These are phyloP conservation scores for Epinephelus malabaricus DNA, from an alignment of 2,797 vertebrate species.

Conservation along the genomic window DNA sequence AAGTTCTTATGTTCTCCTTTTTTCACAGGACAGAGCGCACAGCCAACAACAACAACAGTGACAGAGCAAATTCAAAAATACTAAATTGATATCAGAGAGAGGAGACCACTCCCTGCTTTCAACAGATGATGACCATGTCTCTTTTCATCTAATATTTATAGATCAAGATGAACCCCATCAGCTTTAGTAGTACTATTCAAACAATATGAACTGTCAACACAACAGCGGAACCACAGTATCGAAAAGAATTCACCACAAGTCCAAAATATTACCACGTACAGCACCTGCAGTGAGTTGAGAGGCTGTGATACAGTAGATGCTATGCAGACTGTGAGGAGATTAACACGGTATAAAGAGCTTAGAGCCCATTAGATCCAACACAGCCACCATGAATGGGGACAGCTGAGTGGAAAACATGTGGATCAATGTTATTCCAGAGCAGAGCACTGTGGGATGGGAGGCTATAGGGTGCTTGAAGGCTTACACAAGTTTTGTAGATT, in stretches of 20 bases:
- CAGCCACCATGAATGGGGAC: slow-evolving; percentile 58
- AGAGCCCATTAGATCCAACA: slow-evolving; percentile 51
- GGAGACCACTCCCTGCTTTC: neutral
- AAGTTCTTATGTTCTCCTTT: slow-evolving; percentile 18
- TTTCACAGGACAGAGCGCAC: neutral
- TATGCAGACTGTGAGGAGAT: slow-evolving; percentile 40
- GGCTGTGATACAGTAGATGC: slow-evolving; percentile 4
- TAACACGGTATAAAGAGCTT: slow-evolving; percentile 48
- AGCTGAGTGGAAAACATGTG: slow-evolving; percentile 51
- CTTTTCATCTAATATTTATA: slow-evolving; percentile 56
- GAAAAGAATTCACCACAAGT: neutral
- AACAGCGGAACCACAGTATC: neutral
- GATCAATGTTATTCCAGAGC: slow-evolving; percentile 22
- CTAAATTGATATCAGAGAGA: neutral
- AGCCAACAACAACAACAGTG: neutral
- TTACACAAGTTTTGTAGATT: neutral
- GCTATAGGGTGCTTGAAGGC: too few species aligned
- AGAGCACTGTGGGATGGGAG: slow-evolving; percentile 11
- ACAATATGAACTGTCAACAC: neutral
- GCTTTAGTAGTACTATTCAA: neutral
- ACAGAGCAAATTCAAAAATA: slow-evolving; percentile 20
- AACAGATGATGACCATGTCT: slow-evolving; percentile 29
- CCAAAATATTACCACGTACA: neutral
- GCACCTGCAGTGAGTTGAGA: neutral
- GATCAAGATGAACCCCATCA: neutral